A percentile compares a stretch with the other conserved stretches of the same genome.
These are phyloP conservation scores for Recurvirostra avosetta DNA, from an alignment of 2,113 vertebrate species.

Conservation along the genomic window DNA sequence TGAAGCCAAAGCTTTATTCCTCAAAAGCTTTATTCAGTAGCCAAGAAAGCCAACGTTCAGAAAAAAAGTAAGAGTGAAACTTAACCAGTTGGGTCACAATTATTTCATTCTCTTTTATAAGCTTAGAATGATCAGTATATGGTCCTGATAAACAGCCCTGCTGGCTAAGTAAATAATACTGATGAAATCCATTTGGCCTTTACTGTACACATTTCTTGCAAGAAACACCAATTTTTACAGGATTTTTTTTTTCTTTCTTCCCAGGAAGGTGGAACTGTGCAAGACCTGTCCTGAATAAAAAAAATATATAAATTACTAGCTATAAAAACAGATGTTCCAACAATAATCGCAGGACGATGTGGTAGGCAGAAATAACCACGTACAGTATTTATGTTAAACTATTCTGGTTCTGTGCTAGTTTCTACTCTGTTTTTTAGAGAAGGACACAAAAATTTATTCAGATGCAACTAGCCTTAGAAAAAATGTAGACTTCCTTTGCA, in stretches of 20 bases:
- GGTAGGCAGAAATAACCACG: background rate
- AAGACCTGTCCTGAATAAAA: background rate
- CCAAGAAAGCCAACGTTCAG: background rate
- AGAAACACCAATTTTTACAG: background rate
- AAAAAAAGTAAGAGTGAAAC: background rate
- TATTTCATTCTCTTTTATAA: background rate
- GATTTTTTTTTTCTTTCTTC: background rate
- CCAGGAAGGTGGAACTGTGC: background rate
- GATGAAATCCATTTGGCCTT: background rate
- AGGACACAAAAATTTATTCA: background rate
- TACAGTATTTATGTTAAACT: background rate
- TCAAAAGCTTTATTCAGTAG: constrained; percentile 17
- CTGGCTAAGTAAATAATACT: background rate
- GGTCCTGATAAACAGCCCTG: background rate
- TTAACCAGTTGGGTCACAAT: background rate
- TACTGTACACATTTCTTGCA: background rate
- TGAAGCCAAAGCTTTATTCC: background rate
- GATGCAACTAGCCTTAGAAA: background rate
- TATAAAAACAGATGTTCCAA: background rate
- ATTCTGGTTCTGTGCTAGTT: background rate
- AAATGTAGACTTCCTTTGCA: background rate
- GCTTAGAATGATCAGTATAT: background rate
- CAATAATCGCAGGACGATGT: background rate
- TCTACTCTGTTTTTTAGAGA: background rate
- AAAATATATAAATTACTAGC: background rate